Evolutionary conservation across 2,888 invertebrate genomes (phyloP).

Genomic region (Exephanes ischioxanthus): DNA sequence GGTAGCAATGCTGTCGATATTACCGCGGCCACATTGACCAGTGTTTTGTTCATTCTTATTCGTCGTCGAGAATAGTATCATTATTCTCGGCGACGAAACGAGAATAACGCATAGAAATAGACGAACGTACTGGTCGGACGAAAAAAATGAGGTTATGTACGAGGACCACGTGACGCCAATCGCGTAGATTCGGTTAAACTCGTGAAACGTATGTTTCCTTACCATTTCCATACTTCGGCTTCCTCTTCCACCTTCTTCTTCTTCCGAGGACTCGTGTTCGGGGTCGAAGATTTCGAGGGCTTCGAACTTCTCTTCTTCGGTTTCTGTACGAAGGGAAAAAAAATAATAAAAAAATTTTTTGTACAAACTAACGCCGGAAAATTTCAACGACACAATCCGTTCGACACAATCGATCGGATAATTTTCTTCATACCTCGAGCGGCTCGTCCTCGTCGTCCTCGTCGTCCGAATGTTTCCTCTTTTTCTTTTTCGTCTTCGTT

Average conservation of each 20-base stretch:
- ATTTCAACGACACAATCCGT: neutral
- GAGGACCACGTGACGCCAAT: constrained; percentile 56
- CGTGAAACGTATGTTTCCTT: constrained; percentile 78
- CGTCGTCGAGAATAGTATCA: neutral
- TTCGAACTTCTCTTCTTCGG: constrained; percentile 78
- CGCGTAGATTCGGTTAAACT: constrained; percentile 10
- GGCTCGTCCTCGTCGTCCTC: constrained; percentile 78
- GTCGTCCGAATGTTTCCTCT: constrained; percentile 80
- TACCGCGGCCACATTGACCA: constrained; percentile 11
- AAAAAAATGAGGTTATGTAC: constrained; percentile 65
- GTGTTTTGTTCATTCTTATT: constrained; percentile 34
- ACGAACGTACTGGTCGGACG: neutral
- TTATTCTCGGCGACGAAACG: constrained; percentile 3
- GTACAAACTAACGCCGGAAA: constrained; percentile 4
- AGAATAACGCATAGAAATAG: neutral
- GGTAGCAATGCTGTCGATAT: constrained; percentile 36
- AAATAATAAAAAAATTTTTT: constrained; percentile 15
- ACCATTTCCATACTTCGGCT: constrained; percentile 97
- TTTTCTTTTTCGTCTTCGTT: constrained; percentile 88
- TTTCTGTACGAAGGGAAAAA: constrained; percentile 71
- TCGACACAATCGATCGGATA: neutral
- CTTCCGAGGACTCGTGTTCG: constrained; percentile 87
- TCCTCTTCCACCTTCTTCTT: constrained; percentile 93
- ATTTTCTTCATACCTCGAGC: constrained; percentile 74
- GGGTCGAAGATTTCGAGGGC: constrained; percentile 78